Evolutionary conservation across 2,888 invertebrate species (phyloP), one percentile per base, ranked within the genome.

Genomic region (Pollenia angustigena): DNA sequence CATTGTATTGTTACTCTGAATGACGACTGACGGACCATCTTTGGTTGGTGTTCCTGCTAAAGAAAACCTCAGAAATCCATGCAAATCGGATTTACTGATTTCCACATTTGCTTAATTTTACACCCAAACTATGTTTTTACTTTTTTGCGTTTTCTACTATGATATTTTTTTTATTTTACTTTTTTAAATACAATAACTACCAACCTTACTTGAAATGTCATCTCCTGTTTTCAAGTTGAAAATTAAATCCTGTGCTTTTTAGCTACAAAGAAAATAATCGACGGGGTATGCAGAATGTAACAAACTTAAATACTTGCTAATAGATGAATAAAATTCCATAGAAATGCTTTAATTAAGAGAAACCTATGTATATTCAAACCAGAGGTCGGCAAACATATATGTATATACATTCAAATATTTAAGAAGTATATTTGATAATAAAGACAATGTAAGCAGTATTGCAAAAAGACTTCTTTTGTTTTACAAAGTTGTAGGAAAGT

Each of bases 81-180:
- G 91, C 90, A 92, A 92, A 92, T 92, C 92, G 90, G 92, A 92
- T 92, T 92, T 92, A 90, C 88, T 91, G 90, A 91, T 91, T 90
- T 92, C 72, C 89, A 89, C 87, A 88, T 88, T 87, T 88, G 85
- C 82, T 88, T 82, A 64, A 88, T 84, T 71, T 78, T 50, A 79
- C 12, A 46, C 16, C 56, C 44, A 50, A 64, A 74, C 52, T 32
- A n/a, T 52, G 54, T 66, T 86, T 80, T 50, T 9, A 69, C 48
- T 50, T 68, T 58, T 64, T 76, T 16, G 16, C 18, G 66, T 32
- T 78, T 71, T 1, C 32, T 42, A 56, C 4, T 58, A 3, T 62
- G 11, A 0, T 44, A 6, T n/a, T 18, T 46, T 40, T 32, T 10
- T 76, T 42, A 12, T 10, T 44, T 11, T 50, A 60, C 14, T 7